Conservation (phyloP, 2,797 vertebrate genomes). For the Lagorchestes hirsutus region DNA sequence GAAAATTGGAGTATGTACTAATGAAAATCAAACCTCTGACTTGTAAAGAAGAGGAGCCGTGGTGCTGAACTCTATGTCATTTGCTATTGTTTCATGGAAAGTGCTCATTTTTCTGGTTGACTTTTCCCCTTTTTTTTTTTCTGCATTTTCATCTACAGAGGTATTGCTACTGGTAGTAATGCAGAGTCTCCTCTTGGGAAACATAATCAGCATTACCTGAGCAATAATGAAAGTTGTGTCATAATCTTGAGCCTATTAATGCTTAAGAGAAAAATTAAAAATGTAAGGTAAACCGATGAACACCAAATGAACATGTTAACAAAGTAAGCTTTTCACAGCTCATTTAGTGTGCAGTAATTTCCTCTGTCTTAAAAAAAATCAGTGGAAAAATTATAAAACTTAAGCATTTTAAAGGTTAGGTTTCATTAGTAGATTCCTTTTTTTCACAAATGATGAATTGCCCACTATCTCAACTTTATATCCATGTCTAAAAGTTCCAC, state of each 20-base stretch:
- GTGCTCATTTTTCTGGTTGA: constrained; percentile 22
- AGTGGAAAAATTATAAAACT: background rate
- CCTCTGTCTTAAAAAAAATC: background rate
- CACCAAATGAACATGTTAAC: background rate
- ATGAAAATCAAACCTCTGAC: constrained; percentile 8
- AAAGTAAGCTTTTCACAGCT: background rate
- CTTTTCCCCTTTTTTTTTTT: constrained; percentile 47
- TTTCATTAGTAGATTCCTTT: background rate
- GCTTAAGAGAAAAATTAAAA: background rate
- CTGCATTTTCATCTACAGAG: constrained; percentile 25
- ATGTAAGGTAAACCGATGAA: background rate
- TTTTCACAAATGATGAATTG: background rate
- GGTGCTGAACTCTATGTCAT: constrained; percentile 34
- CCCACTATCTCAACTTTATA: background rate
- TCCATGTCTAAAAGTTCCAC: background rate
- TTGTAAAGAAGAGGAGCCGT: background rate
- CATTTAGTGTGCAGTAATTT: background rate
- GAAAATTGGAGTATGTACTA: constrained; percentile 40
- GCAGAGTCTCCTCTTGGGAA: background rate
- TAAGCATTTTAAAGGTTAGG: background rate
- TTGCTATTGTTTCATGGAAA: background rate
- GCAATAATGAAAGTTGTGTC: constrained; percentile 29
- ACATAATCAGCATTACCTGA: constrained; percentile 6
- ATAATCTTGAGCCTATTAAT: constrained; percentile 35
- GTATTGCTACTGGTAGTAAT: constrained; percentile 20